Evolutionary conservation across 2,113 vertebrate genomes (phyloP).

Genomic region (Phylloscopus whistleri): DNA sequence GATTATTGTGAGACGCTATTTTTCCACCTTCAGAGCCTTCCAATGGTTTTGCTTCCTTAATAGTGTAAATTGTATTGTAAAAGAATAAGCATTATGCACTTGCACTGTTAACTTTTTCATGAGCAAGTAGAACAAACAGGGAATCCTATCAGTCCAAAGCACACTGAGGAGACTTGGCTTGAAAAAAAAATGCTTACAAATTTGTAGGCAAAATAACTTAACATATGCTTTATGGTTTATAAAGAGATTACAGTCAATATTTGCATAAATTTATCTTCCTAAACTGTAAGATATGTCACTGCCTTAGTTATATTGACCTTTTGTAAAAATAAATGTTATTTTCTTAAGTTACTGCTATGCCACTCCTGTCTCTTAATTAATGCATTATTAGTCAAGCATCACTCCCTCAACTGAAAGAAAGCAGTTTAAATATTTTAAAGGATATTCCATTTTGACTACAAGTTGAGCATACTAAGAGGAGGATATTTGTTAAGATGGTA

Average conservation of each 20-base stretch:
- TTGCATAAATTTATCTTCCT: not conserved
- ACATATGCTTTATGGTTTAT: not conserved
- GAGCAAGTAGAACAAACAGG: not conserved
- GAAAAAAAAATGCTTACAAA: not conserved
- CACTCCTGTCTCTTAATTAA: not conserved
- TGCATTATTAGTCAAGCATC: not conserved
- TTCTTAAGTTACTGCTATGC: not conserved
- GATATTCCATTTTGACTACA: not conserved
- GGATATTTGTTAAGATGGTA: not conserved
- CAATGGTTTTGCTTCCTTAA: not conserved
- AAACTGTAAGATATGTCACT: not conserved
- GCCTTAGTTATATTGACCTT: not conserved
- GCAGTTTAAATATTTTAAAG: not conserved
- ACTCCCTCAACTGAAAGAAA: not conserved
- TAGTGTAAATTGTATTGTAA: not conserved
- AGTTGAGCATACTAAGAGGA: not conserved
- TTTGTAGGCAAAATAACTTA: not conserved
- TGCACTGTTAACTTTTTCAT: not conserved
- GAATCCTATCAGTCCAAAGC: not conserved
- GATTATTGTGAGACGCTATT: not conserved
- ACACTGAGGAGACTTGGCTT: not conserved
- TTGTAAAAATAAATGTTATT: not conserved
- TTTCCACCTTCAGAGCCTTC: not conserved
- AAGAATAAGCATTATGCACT: not conserved
- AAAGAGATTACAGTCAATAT: not conserved